Evolutionary conservation across 2,113 vertebrate species (phyloP).

Genomic region (Nesoenas mayeri): DNA sequence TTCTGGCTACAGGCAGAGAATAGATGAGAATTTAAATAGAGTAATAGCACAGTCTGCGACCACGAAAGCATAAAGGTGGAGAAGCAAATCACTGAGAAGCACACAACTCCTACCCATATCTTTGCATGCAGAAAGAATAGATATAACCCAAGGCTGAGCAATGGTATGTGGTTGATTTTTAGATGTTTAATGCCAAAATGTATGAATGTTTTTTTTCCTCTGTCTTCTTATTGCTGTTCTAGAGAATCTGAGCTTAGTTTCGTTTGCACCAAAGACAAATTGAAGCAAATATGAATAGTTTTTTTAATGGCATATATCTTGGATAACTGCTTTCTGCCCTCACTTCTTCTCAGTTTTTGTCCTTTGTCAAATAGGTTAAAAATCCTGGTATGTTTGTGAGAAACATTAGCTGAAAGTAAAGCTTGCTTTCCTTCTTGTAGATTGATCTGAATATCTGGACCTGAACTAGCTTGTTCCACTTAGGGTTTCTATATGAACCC

Average conservation of each 20-base stretch:
- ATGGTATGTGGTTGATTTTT: not conserved
- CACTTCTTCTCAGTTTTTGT: not conserved
- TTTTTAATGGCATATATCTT: not conserved
- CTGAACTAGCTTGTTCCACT: not conserved
- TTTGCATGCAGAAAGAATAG: not conserved
- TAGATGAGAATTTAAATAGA: conserved; percentile 37
- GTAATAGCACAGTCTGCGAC: not conserved
- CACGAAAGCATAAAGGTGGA: not conserved
- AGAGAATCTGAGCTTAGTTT: conserved; percentile 35
- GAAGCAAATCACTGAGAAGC: not conserved
- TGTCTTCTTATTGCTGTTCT: not conserved
- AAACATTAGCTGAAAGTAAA: not conserved
- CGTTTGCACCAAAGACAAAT: conserved; percentile 15
- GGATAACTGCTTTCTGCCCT: not conserved
- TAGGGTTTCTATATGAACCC: not conserved
- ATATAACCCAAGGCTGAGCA: not conserved
- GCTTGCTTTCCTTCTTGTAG: not conserved
- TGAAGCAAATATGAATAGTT: not conserved
- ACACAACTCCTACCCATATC: not conserved
- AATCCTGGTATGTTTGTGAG: not conserved
- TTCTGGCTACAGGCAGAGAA: not conserved
- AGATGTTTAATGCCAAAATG: not conserved
- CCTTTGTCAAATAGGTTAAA: not conserved
- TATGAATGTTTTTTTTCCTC: not conserved
- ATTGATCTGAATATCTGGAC: not conserved